Base-by-base conservation (phyloP, 2,113 vertebrate species). In the Heptranchias perlo region DNA sequence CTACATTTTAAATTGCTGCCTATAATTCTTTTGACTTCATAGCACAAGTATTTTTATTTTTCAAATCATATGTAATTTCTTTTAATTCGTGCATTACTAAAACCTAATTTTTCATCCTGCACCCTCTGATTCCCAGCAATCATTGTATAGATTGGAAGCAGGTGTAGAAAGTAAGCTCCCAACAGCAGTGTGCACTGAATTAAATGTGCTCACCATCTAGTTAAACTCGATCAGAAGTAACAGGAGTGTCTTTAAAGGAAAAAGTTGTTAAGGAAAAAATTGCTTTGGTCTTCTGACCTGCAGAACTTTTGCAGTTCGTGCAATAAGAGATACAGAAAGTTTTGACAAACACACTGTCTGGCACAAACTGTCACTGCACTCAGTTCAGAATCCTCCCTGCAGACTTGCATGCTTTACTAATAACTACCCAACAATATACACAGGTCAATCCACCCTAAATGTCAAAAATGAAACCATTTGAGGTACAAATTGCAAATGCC, bases 11-110 rank as follows among this genome's bases (percentile, higher is more conserved):
- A 39, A 28, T 62, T 62, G 89, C 35, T 35, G 54, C n/a, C 61
- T 0, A 6, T 39, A 93, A 62, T 62, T 93, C 18, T 39, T 62
- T 39, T 93, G 58, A n/a, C 35, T 62, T 62, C 89, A 23, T n/a
- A n/a, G 89, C 35, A 93, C n/a, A 4, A 4, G n/a, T 62, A 62
- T 62, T 92, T 92, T 92, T 92, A 93, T 62, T 62, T 61, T 93
- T 93, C 39, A 62, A 39, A 93, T 93, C 89, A 93, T 93, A 52
- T 89, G 52, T 89, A 87, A 54, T 91, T 91, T 31, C 10, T 91
- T 91, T 91, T 91, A 91, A 91, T 58, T 58, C 10, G 25, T n/a
- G 52, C 87, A 91, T 58, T 91, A 91, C 52, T 54, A 91, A n/a
- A 94, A 94, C 61, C 61, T 94, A 82, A 62, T 94, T 64, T 65